Evolutionary conservation across 2,888 invertebrate species (phyloP), one percentile per base, ranked within the genome.

Genomic region (Mythimna pallens): DNA sequence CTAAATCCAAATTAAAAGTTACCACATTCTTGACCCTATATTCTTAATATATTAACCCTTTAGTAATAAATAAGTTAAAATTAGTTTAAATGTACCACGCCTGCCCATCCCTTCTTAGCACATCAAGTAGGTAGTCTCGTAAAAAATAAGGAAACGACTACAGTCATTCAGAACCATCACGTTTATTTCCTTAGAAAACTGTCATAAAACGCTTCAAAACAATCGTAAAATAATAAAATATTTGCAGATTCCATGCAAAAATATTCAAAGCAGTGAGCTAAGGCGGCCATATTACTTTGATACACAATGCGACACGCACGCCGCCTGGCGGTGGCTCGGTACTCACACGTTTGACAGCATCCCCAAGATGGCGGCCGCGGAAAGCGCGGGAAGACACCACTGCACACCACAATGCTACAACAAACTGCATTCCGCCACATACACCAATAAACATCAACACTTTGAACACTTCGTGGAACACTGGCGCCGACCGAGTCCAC

Each of bases 211-310:
- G 22, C 47, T 74, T n/a, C 25, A 47, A 80, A 84, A 76, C 73
- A 72, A 76, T 76, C 70, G 67, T 68, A 82, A 78, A 79, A 80
- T 69, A 81, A 73, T 67, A 85, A 85, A 88, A 83, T 76, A 83
- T 84, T 83, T 79, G 78, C 63, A 87, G 85, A 88, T 85, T 85
- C 85, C 85, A 95, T 96, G 95, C 92, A 94, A 96, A 95, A 94
- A 94, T 96, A 96, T 96, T 95, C 95, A 94, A 93, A 92, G 88
- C 87, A 85, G 83, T 72, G 85, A 89, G 89, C 89, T 89, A 86
- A 88, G 91, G 90, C 91, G 76, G 94, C 94, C 94, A 93, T 93
- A 91, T 92, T 92, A 92, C 89, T 88, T 88, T 83, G 82, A 86
- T 84, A 87, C 76, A 83, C 80, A 85, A 84, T 84, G 92, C 93